These are phyloP conservation scores for Gephyroberyx darwinii DNA, from an alignment of 2,797 vertebrate genomes.

Conservation along the genomic window DNA sequence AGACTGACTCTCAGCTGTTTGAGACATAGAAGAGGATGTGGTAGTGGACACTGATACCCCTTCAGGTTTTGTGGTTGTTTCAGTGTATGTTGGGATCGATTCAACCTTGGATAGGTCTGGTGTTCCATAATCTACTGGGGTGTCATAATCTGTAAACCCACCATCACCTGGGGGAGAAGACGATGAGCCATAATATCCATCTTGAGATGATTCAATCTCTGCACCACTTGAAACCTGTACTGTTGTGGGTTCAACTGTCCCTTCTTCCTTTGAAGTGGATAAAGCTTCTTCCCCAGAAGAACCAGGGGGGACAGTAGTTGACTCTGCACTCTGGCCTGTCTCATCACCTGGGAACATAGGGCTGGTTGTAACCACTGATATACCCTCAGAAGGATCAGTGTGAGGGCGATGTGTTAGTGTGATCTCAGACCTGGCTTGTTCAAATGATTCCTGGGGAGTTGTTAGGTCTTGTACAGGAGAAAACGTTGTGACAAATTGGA, in stretches of 20 bases:
- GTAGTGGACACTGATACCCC: slow-evolving; percentile 11
- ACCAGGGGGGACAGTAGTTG: slow-evolving; percentile 13
- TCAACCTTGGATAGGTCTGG: not conserved
- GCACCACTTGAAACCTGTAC: slow-evolving; percentile 17
- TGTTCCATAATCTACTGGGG: slow-evolving; percentile 35
- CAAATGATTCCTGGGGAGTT: slow-evolving; percentile 44
- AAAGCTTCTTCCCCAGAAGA: slow-evolving; percentile 9
- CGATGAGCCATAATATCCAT: slow-evolving; percentile 9
- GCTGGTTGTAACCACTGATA: slow-evolving; percentile 34
- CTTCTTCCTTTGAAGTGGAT: slow-evolving; percentile 25
- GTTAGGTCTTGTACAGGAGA: slow-evolving; percentile 31
- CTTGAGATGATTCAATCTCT: slow-evolving; percentile 22
- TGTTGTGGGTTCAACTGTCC: slow-evolving; percentile 27
- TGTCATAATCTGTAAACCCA: not conserved
- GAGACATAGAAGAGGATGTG: slow-evolving; percentile 15
- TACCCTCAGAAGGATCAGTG: slow-evolving; percentile 29
- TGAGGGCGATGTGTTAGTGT: slow-evolving; percentile 43
- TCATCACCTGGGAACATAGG: slow-evolving; percentile 35
- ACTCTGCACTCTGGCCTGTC: slow-evolving; percentile 28
- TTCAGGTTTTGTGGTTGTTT: slow-evolving; percentile 17
- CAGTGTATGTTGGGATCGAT: slow-evolving; percentile 14
- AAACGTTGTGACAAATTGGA: slow-evolving; percentile 55
- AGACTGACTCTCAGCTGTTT: slow-evolving; percentile 30
- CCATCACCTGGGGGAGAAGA: not conserved
- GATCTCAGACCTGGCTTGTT: slow-evolving; percentile 59